Evolutionary conservation across 1,140 invertebrate species (phyloP), one percentile per base, ranked within the genome.

Genomic region (Drosophila prosaltans): DNA sequence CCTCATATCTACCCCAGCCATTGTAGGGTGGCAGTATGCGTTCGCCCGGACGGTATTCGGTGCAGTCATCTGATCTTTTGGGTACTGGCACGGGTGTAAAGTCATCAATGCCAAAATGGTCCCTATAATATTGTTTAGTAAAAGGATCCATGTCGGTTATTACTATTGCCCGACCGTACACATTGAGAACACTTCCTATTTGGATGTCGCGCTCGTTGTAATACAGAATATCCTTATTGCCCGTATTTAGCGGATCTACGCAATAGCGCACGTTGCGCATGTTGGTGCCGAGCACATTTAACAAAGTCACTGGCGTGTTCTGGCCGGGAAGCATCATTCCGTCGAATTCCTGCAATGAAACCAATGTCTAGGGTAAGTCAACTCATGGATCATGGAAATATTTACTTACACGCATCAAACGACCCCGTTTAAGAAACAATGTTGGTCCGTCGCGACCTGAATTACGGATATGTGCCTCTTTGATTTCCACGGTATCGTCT

Each of bases 401-500:
- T 0, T 28, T 60, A 74, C 77, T 83, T 39, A 88, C 95, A 90
- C 97, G 97, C 0, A 97, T 96, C 28, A 98, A 92, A 90, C 95
- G 96, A 67, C 94, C 94, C 64, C 96, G 94, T 74, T 94, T 95
- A 39, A 98, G 92, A 72, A 98, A 95, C 74, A 96, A 94, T 0
- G 94, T 93, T 39, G 95, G 95, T 0, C 94, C 94, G 90, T 97
- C 95, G 39, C 94, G 93, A 1, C 96, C 95, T 16, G 95, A 94
- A 84, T 97, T 96, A 0, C 94, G 92, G 11, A 94, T 93, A 64
- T 96, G 93, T 0, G 94, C 94, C 93, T 97, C 97, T 76, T 96
- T 95, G 2, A 99, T 95, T 91, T 98, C 97, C 16, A 98, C 95
- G 0, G 97, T 98, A 86, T 98, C 96, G 91, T 99, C 97, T 0